phyloP scores from a whole-genome alignment of 1,140 invertebrate species.

The Ganaspis sp. region DNA sequence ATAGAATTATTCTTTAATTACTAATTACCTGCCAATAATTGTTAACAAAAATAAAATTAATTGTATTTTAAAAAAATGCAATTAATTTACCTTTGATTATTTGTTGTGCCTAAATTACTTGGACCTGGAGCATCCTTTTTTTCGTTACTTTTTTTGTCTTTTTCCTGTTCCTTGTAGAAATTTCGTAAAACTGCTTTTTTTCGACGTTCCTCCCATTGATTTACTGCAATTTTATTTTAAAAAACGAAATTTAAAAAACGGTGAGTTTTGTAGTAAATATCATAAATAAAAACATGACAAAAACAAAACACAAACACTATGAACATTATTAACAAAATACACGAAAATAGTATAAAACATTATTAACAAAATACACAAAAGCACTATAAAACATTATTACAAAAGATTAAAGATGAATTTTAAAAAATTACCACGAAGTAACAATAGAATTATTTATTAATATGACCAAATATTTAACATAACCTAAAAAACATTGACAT shows the following conservation, averaged over 20 bases:
- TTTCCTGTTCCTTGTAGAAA: slow-evolving; percentile 78
- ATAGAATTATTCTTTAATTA: too few relatives aligned
- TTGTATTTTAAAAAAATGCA: not conserved
- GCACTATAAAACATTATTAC: too few relatives aligned
- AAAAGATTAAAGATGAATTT: too few relatives aligned
- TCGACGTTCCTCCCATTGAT: slow-evolving; percentile 80
- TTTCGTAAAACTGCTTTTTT: slow-evolving; percentile 77
- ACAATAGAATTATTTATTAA: too few relatives aligned
- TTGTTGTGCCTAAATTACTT: not conserved
- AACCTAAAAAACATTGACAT: slow-evolving; percentile 48
- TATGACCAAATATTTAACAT: slow-evolving; percentile 30
- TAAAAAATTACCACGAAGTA: too few relatives aligned
- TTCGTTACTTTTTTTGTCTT: slow-evolving; percentile 61
- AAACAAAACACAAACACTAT: too few relatives aligned
- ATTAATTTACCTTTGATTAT: not conserved
- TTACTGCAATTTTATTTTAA: slow-evolving; percentile 64
- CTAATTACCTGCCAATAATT: too few relatives aligned
- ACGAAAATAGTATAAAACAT: too few relatives aligned
- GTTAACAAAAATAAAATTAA: not conserved
- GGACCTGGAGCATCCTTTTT: slow-evolving; percentile 23
- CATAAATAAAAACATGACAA: too few relatives aligned
- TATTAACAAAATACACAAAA: too few relatives aligned
- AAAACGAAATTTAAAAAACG: slow-evolving; percentile 34
- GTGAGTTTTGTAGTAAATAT: slow-evolving; percentile 7
- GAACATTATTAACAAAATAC: too few relatives aligned